Evolutionary conservation across 2,797 vertebrate species (phyloP), one percentile per base, ranked within the genome.

Genomic region (Bradypodion pumilum): DNA sequence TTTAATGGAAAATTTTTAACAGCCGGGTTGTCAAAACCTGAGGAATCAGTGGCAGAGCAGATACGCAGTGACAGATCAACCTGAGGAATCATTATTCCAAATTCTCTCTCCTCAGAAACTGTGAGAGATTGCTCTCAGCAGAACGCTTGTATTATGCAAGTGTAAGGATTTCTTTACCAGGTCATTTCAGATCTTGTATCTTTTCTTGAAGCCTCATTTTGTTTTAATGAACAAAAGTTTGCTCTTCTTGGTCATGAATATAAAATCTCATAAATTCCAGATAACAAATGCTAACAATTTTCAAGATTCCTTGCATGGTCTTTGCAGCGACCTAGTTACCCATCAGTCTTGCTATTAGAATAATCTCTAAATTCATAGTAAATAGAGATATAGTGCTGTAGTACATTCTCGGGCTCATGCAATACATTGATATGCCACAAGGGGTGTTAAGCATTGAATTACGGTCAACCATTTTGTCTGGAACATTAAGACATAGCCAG

Each of bases 11-110:
- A 32, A 42, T 23, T 40, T 75, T 56, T 4, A 16, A 7, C 56
- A 78, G 44, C 40, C 52, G 46, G 74, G n/a, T 15, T 27, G 0
- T 42, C 42, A 16, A 6, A 74, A 42, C 78, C 10, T 21, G 21
- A 25, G 52, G 10, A 63, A 35, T 21, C 0, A 66, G 60, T 13
- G 16, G 42, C 0, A 62, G 37, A 7, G 19, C 8, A 23, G 1
- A 29, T 2, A 35, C 81, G 7, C 25, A 83, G 81, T 63, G 0
- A 27, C 81, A 77, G 62, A 72, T 69, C 82, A 83, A 87, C 85
- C 5, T 29, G 37, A 82, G 25, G 37, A 29, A 44, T 60, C 79
- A 66, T 40, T 6, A 65, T 10, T n/a, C 69, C 15, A 19, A 2
- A 5, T 2, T 27, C 15, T 15, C 15, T 15, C 29, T 5, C 23